These are phyloP conservation scores for Antennarius striatus DNA, from an alignment of 2,113 vertebrate genomes.

Conservation along the genomic window DNA sequence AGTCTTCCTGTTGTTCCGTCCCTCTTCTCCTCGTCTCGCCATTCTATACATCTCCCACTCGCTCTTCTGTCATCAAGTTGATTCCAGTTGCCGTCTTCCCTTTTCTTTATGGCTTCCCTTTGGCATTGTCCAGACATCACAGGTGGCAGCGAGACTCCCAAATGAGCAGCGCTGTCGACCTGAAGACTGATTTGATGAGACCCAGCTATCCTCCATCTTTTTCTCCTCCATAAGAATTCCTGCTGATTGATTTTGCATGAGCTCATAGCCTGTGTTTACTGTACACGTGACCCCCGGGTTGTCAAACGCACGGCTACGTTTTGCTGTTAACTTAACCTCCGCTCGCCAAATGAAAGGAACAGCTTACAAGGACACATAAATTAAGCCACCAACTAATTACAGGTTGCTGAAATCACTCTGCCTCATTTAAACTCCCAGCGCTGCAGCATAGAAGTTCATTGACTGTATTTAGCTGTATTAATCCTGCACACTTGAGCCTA, in stretches of 20 bases:
- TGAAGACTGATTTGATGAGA: constrained; percentile 49
- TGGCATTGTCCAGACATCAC: constrained; percentile 35
- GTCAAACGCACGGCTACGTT: too few species aligned
- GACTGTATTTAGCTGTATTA: too few species aligned
- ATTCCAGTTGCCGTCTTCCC: neutral
- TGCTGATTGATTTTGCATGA: constrained; percentile 4
- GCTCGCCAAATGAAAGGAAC: too few species aligned
- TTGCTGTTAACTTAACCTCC: too few species aligned
- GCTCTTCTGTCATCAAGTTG: constrained; percentile 9
- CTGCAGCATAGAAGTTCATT: too few species aligned
- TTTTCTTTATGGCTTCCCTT: neutral
- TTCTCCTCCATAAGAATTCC: constrained; percentile 6
- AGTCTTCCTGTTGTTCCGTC: constrained; percentile 44
- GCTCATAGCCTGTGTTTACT: neutral
- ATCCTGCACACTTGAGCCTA: too few species aligned
- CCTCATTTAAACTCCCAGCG: too few species aligned
- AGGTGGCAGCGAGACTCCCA: constrained; percentile 13
- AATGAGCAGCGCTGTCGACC: constrained; percentile 25
- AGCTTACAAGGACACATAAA: too few species aligned
- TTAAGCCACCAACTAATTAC: too few species aligned
- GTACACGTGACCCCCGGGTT: too few species aligned
- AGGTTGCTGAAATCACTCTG: too few species aligned
- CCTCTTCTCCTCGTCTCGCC: neutral
- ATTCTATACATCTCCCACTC: neutral
- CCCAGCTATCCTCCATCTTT: constrained; percentile 3